phyloP scores from a whole-genome alignment of 2,113 vertebrate genomes.

The Aegypius monachus region DNA sequence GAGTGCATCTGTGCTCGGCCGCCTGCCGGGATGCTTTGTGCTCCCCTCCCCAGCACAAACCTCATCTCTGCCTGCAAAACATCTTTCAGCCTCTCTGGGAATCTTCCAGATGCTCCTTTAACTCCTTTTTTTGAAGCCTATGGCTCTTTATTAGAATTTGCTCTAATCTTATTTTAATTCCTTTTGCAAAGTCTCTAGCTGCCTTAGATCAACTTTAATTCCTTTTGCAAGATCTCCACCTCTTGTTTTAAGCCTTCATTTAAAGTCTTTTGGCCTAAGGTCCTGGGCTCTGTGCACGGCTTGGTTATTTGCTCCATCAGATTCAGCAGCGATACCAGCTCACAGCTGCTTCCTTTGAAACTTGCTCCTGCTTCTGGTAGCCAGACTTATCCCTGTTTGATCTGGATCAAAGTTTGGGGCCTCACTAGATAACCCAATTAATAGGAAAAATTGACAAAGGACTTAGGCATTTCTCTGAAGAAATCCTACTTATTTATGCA shows the following conservation, averaged over 20 bases:
- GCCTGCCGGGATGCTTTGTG: not conserved
- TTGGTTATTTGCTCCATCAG: not conserved
- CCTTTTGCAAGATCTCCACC: conserved; percentile 21
- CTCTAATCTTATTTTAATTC: conserved; percentile 46
- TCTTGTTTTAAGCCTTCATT: conserved; percentile 28
- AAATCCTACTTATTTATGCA: conserved; percentile 15
- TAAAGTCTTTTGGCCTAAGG: conserved; percentile 20
- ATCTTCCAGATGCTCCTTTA: conserved; percentile 2
- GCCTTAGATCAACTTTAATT: conserved; percentile 32
- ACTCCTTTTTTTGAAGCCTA: not conserved
- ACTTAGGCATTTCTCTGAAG: not conserved
- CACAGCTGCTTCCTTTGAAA: not conserved
- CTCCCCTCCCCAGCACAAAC: not conserved
- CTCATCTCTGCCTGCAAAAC: not conserved
- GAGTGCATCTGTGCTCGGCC: rapidly evolving
- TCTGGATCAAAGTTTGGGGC: conserved; percentile 19
- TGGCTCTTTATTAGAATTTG: not conserved
- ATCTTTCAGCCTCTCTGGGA: not conserved
- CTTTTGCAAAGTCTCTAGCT: conserved; percentile 9
- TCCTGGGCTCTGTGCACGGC: not conserved
- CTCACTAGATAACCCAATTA: not conserved
- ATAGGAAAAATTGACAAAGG: conserved; percentile 27
- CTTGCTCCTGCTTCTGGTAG: not conserved
- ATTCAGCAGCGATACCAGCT: not conserved
- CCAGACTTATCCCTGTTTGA: not conserved